phyloP scores from a whole-genome alignment of 2,797 vertebrate genomes.

The Anniella stebbinsi region DNA sequence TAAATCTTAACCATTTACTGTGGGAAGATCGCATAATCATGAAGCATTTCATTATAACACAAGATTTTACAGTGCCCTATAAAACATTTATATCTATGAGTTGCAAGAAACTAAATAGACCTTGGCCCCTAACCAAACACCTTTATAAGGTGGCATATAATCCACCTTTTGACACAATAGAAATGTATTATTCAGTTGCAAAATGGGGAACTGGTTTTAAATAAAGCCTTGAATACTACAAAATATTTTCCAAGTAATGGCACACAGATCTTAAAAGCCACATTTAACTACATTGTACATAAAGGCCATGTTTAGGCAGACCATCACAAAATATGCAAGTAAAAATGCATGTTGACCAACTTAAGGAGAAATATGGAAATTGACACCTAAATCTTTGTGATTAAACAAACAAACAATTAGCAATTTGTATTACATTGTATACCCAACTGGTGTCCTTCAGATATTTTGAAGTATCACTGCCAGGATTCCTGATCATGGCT shows the following conservation, averaged over 20 bases:
- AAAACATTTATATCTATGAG: background rate
- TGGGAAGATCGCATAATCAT: background rate
- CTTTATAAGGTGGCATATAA: background rate
- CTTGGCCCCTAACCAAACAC: background rate
- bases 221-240: background rate
- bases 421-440: background rate
- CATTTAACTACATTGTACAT: constrained; percentile 1
- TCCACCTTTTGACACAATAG: background rate
- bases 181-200: background rate
- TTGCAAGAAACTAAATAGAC: background rate
- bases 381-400: background rate
- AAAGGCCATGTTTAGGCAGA: background rate
- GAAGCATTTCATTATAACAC: constrained; percentile 7
- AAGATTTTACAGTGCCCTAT: background rate
- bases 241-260: rapidly evolving
- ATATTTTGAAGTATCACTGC: no score
- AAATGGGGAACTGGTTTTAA: constrained; percentile 1
- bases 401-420: background rate
- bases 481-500: no score
- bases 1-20: background rate
- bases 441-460: no score
- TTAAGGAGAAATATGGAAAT: constrained; percentile 2
- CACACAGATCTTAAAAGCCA: constrained; percentile 18
- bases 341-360: background rate
- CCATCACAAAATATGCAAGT: background rate